Percentiles rank a stretch among this genome's conserved stretches.
Evolutionary conservation across 2,113 vertebrate genomes (phyloP).

Genomic region (Porphyrio hochstetteri): DNA sequence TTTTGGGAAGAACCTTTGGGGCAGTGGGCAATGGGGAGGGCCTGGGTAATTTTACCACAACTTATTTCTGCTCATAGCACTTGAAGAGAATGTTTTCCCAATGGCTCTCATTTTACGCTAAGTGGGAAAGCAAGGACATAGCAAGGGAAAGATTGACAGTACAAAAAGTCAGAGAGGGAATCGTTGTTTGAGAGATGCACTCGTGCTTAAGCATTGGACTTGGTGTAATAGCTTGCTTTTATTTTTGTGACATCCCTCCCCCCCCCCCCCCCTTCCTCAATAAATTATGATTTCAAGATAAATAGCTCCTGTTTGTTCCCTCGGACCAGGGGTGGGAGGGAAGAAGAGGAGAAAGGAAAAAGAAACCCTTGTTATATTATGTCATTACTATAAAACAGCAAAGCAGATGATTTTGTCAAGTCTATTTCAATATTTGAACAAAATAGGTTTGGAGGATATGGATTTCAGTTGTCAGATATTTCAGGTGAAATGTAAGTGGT

Average conservation of each 20-base stretch:
- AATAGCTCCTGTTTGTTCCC: neutral
- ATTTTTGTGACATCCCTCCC: neutral
- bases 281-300: neutral
- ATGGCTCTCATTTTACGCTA: neutral
- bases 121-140: neutral
- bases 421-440: neutral
- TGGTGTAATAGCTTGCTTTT: neutral
- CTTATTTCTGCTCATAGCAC: neutral
- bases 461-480: neutral
- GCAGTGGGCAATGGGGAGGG: neutral
- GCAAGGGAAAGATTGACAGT: neutral
- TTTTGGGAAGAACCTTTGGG: neutral
- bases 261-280: neutral
- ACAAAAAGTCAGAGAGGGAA: neutral
- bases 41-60: neutral
- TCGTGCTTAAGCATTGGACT: neutral
- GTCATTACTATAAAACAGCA: neutral
- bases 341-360: too few species aligned
- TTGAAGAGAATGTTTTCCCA: neutral
- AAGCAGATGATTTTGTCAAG: neutral
- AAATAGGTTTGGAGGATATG: neutral
- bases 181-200: neutral
- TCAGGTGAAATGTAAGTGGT: neutral
- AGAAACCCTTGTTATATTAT: neutral
- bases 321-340: neutral